Evolutionary conservation across 2,888 invertebrate species (phyloP), one percentile per base, ranked within the genome.

Genomic region (Alloplasta piceator): DNA sequence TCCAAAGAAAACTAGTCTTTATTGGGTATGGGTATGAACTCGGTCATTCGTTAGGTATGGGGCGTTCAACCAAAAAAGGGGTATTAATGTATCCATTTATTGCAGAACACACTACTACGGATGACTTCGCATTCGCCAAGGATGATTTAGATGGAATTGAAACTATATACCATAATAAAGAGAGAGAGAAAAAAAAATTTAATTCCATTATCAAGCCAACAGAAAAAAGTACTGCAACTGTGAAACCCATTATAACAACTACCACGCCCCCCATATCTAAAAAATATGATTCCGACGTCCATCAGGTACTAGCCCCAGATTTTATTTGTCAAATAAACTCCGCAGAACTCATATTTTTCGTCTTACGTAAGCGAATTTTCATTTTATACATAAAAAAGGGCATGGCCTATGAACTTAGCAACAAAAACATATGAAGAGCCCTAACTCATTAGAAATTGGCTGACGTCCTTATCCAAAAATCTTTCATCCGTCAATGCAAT

Each of bases 331-430:
- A 38, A 38, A 10, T 60, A 0, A 38, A 60, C 46, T 0, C 48
- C 1, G 10, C 16, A 7, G 26, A 63, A 16, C 1, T 63, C 14
- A 10, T 46, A 46, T 63, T 48, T 46, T 63, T 63, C 26, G 10
- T 63, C 36, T 46, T 46, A 4, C 63, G 9, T 1, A 63, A 63
- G 46, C 46, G 63, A 63, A 10, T 63, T 7, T 63, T 46, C 26
- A 7, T 63, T 26, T 46, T 63, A 10, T 46, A 63, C 16, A 46
- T n/a, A 63, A 46, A 9, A 46, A 10, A 26, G 63, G 63, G 63
- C 9, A 16, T 63, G 63, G 63, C 46, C 63, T 26, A 10, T 63
- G 10, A 63, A 26, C n/a, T 63, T 63, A 63, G 0, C 26, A 63
- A 4, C 26, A 3, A 63, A 63, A 43, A 41, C 46, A 46, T 46